Conservation (phyloP, 2,888 invertebrate species). For the Leucoma salicis region DNA sequence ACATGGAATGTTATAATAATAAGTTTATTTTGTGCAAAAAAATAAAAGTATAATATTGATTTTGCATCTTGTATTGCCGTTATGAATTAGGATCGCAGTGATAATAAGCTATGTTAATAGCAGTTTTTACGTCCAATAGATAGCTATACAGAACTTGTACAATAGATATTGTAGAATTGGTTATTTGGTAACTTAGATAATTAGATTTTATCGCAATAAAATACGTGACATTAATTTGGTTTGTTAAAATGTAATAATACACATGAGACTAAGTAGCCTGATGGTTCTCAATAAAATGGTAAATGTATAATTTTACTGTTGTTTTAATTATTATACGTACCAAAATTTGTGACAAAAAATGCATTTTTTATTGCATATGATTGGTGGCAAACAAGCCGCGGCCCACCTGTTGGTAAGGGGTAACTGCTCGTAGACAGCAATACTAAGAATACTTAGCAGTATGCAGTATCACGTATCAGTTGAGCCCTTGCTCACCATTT, state of each 20-base stretch:
- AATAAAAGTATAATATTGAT: constrained; percentile 33
- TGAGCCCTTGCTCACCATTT: too few relatives aligned
- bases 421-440: too few relatives aligned
- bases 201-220: constrained; percentile 36
- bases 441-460: too few relatives aligned
- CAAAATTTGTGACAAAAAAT: too few relatives aligned
- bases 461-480: too few relatives aligned
- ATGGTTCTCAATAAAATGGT: constrained; percentile 63
- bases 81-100: constrained; percentile 33
- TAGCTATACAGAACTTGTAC: constrained; percentile 50
- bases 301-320: constrained; percentile 31
- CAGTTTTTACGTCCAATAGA: constrained; percentile 48
- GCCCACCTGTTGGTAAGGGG: too few relatives aligned
- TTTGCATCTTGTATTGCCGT: constrained; percentile 46
- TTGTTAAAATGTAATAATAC: constrained; percentile 34
- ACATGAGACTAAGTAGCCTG: constrained; percentile 60
- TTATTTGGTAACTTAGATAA: constrained; percentile 37
- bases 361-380: too few relatives aligned
- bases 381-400: too few relatives aligned
- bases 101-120: constrained; percentile 35
- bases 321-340: constrained; percentile 9
- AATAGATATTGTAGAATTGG: constrained; percentile 52
- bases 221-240: constrained; percentile 49
- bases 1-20: not conserved
- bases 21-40: constrained; percentile 7